Base-by-base conservation (phyloP, 2,797 vertebrate species). In the Ciconia nigra region DNA sequence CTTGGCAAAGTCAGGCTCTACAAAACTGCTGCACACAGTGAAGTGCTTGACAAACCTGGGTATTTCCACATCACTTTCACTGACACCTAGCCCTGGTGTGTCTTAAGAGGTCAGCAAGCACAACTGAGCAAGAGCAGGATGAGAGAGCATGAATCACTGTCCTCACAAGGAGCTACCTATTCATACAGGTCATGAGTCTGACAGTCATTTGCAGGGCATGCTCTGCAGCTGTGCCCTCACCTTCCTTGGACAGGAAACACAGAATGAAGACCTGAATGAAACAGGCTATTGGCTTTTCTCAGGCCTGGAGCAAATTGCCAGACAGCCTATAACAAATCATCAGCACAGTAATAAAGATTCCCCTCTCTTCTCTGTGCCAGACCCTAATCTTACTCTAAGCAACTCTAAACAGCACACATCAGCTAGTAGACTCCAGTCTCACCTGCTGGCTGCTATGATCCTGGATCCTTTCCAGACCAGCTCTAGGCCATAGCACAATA, bases 381-480 rank as follows among this genome's bases (percentile, higher is more conserved):
- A 31, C 26, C 14, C 28, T 37, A 25, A 71, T 65, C 52, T 85
- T 58, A 28, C 10, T 61, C 51, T 21, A 16, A 87, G 54, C 35
- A 62, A 11, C 51, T 18, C 16, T 35, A 55, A 85, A 55, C 22
- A 66, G n/a, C 29, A 9, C 35, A 44, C 41, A 62, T 35, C 71
- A 67, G 31, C 71, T 28, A 83, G 59, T 29, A 76, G 84, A 47
- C 55, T 80, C 58, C 37, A 55, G 47, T 52, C 67, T 83, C 87
- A 89, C 74, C 82, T 85, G 31, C 71, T 69, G 49, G 47, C 79
- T 96, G 52, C 67, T 83, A 2, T 35, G 35, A 71, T 74, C 31
- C 79, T 89, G 93, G 63, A 83, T 86, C 28, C 52, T 83, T 88
- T 95, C 94, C 87, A 96, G 59, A 83, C 21, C 47, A 47, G 71